phyloP scores from a whole-genome alignment of 1,140 invertebrate genomes.

The Macrocentrus cingulum region DNA sequence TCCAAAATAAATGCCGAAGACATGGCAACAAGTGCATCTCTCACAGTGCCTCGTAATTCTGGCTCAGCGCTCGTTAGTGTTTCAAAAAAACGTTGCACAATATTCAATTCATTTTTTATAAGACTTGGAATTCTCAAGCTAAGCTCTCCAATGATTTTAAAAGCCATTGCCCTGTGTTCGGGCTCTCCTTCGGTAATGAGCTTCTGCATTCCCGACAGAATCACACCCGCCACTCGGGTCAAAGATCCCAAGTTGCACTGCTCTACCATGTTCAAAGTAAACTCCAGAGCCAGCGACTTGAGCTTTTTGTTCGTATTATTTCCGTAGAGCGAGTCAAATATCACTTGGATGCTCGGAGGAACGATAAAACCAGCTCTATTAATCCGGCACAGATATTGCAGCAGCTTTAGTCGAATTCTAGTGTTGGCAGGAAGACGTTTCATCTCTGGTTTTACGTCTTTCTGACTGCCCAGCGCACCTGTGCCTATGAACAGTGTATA shows the following conservation, averaged over 20 bases:
- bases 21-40: slow-evolving; percentile 65
- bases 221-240: slow-evolving; percentile 49
- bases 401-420: slow-evolving; percentile 79
- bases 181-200: slow-evolving; percentile 57
- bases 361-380: slow-evolving; percentile 77
- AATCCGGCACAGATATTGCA: slow-evolving; percentile 80
- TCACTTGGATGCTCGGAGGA: slow-evolving; percentile 73
- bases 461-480: slow-evolving; percentile 62
- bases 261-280: slow-evolving; percentile 77
- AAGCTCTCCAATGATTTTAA: slow-evolving; percentile 74
- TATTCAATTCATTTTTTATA: slow-evolving; percentile 68
- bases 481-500: slow-evolving; percentile 79
- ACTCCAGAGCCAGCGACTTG: slow-evolving; percentile 78
- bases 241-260: slow-evolving; percentile 62
- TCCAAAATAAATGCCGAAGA: slow-evolving; percentile 58
- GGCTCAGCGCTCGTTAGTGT: slow-evolving; percentile 62
- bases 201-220: slow-evolving; percentile 54
- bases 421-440: slow-evolving; percentile 75
- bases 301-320: slow-evolving; percentile 80
- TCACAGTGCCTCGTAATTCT: slow-evolving; percentile 60
- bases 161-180: slow-evolving; percentile 70
- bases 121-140: slow-evolving; percentile 69
- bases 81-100: slow-evolving; percentile 70
- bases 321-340: slow-evolving; percentile 87
- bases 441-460: slow-evolving; percentile 63